Conservation (phyloP, 1,140 invertebrate genomes). For the Hycleus phaleratus region DNA sequence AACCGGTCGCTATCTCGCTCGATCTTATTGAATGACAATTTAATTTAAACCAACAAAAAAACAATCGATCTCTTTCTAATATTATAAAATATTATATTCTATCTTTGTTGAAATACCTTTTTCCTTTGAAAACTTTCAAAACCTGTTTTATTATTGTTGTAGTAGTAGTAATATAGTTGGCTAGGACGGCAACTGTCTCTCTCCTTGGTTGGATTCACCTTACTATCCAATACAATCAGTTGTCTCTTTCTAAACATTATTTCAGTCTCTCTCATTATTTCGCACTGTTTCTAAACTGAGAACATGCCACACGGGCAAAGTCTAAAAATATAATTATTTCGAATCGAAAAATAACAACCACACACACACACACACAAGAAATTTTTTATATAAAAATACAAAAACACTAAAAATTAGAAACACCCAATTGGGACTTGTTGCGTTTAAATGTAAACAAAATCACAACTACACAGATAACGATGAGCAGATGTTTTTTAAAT, state of each 20-base stretch:
- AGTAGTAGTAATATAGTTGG: too few relatives aligned
- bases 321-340: constrained; percentile 14
- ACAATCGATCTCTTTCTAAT: neutral
- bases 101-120: neutral
- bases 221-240: constrained; percentile 22
- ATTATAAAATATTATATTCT: neutral
- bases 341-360: neutral
- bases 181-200: constrained; percentile 23
- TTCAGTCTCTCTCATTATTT: constrained; percentile 13
- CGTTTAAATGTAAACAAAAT: too few relatives aligned
- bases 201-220: constrained; percentile 34
- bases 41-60: too few relatives aligned
- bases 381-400: too few relatives aligned
- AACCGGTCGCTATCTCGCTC: constrained; percentile 18
- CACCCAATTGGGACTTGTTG: too few relatives aligned
- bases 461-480: too few relatives aligned
- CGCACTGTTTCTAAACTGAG: neutral
- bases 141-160: constrained; percentile 27
- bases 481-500: too few relatives aligned
- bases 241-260: constrained; percentile 29
- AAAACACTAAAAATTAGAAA: too few relatives aligned
- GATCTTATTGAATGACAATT: constrained; percentile 4
- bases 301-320: constrained; percentile 31
- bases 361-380: too few relatives aligned
- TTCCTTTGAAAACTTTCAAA: constrained; percentile 31